These are phyloP conservation scores for Drosophila erecta DNA, from an alignment of 1,140 invertebrate genomes.

Conservation along the genomic window DNA sequence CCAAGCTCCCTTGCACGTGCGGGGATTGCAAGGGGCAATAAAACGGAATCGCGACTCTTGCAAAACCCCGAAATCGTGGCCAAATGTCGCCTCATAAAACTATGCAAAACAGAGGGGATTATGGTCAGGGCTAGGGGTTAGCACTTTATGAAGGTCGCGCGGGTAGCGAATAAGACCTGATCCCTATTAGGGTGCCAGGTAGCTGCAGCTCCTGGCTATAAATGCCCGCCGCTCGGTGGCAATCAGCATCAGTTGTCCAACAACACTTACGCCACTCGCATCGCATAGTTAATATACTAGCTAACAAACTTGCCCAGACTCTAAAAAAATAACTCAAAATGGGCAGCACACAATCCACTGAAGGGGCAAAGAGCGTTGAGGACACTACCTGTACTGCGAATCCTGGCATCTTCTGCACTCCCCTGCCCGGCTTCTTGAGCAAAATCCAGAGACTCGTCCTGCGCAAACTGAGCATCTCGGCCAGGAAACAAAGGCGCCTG, in stretches of 20 bases:
- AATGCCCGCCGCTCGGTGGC: not conserved
- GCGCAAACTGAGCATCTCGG: conserved; percentile 34
- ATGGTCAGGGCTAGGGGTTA: conserved; percentile 29
- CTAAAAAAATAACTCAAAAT: too few relatives aligned
- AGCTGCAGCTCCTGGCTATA: conserved; percentile 13
- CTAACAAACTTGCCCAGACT: not conserved
- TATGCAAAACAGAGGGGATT: conserved; percentile 47
- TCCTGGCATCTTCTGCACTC: conserved; percentile 26
- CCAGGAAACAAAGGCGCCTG: conserved; percentile 38
- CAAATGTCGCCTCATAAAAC: conserved; percentile 47
- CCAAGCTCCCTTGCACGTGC: conserved; percentile 31
- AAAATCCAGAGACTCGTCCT: conserved; percentile 47
- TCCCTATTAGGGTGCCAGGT: conserved; percentile 29
- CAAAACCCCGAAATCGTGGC: conserved; percentile 31
- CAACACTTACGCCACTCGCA: conserved; percentile 10
- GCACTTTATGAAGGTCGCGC: conserved; percentile 29
- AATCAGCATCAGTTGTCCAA: conserved; percentile 37
- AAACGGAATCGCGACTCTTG: conserved; percentile 21
- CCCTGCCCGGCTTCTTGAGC: conserved; percentile 12
- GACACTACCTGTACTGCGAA: conserved; percentile 8
- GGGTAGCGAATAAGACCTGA: conserved; percentile 38
- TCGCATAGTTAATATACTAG: not conserved
- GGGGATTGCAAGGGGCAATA: conserved; percentile 20
- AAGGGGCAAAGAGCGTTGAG: not conserved
- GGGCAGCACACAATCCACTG: conserved; percentile 43